Percentiles rank a stretch among this genome's conserved stretches.
phyloP scores from a whole-genome alignment of 2,797 vertebrate species.

The Brachyalestes nurse region DNA sequence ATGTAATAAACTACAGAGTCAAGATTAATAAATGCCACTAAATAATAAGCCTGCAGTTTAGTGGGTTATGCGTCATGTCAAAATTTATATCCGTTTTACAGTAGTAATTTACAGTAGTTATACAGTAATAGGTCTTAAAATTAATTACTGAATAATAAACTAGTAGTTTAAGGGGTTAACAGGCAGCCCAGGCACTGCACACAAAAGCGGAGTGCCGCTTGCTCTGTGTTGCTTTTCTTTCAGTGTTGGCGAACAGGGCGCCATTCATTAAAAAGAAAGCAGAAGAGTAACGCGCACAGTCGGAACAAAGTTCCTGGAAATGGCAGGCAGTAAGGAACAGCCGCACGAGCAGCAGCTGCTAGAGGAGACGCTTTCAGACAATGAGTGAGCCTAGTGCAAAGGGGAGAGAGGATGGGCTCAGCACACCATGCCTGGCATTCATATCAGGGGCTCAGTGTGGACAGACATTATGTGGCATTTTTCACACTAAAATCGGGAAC shows the following conservation, averaged over 20 bases:
- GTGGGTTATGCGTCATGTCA: neutral
- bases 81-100: neutral
- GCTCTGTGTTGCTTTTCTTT: conserved; percentile 20
- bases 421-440: conserved; percentile 27
- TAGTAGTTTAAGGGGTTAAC: neutral
- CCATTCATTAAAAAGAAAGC: conserved; percentile 50
- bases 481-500: conserved; percentile 21
- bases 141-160: conserved; percentile 11
- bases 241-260: conserved; percentile 18
- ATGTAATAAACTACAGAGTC: neutral
- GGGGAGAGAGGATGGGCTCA: conserved; percentile 34
- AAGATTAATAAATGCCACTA: conserved; percentile 19
- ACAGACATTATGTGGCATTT: neutral
- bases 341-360: conserved; percentile 54
- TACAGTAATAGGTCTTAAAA: neutral
- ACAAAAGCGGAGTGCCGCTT: conserved; percentile 24
- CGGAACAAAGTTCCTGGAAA: conserved; percentile 52
- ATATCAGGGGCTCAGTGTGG: conserved; percentile 26
- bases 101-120: neutral
- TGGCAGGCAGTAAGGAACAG: conserved; percentile 46
- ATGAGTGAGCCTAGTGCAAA: conserved; percentile 44
- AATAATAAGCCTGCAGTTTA: conserved; percentile 5
- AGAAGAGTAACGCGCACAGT: conserved; percentile 43
- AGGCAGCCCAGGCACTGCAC: neutral
- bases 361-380: conserved; percentile 31